A percentile compares a stretch with the other conserved stretches of the same genome.
Conservation (phyloP, 2,113 vertebrate species). For the Microtus oregoni region DNA sequence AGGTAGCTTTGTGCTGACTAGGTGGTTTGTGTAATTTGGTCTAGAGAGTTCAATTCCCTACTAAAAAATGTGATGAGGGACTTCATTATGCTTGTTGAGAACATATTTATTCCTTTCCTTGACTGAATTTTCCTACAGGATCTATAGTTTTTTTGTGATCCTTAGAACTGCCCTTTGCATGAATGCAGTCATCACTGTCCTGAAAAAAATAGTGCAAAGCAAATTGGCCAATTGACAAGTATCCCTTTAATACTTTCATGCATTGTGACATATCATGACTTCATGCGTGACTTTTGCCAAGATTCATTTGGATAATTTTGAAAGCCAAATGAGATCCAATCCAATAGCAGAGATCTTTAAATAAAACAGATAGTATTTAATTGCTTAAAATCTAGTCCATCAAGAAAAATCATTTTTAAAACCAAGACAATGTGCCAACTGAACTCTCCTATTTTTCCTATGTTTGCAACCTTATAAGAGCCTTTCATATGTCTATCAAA, state of each 20-base stretch:
- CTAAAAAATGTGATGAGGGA: not conserved
- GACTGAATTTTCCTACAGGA: constrained; percentile 3
- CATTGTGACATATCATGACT: not conserved
- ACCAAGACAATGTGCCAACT: not conserved
- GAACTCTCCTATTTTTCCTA: not conserved
- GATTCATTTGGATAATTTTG: constrained; percentile 44
- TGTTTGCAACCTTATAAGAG: not conserved
- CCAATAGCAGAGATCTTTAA: constrained; percentile 20
- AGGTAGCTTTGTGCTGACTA: too few relatives aligned
- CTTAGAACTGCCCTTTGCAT: not conserved
- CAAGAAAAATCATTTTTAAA: constrained; percentile 42
- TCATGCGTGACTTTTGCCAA: constrained; percentile 43
- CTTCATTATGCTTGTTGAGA: constrained; percentile 5
- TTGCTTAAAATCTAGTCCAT: constrained; percentile 37
- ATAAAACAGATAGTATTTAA: not conserved
- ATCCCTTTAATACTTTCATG: not conserved
- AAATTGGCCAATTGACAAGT: not conserved
- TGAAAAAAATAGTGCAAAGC: not conserved
- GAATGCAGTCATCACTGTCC: not conserved
- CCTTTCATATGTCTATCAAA: not conserved
- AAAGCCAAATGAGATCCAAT: constrained; percentile 30
- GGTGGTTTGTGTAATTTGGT: not conserved
- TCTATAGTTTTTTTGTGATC: not conserved
- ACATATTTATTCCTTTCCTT: not conserved
- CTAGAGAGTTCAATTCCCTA: not conserved